phyloP scores from a whole-genome alignment of 2,888 invertebrate species.

The Gisinianus flammeolus region DNA sequence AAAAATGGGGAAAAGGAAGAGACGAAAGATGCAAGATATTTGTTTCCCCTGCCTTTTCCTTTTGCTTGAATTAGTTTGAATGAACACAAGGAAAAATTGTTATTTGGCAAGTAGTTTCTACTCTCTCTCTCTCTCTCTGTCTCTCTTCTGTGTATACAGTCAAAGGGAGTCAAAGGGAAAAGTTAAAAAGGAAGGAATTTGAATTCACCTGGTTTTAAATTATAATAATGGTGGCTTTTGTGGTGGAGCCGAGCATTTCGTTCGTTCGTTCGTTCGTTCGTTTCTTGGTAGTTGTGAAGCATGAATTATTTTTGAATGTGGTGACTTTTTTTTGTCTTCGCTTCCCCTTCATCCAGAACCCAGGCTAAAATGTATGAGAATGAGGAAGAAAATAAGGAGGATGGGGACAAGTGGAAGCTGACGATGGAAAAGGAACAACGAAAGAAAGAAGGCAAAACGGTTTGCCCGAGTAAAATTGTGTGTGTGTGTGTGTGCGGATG shows the following conservation, averaged over 20 bases:
- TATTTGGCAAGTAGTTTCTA: too few species aligned
- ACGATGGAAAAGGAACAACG: neutral
- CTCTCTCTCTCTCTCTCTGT: neutral
- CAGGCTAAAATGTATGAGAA: neutral
- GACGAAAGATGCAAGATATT: too few species aligned
- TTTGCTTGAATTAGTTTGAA: too few species aligned
- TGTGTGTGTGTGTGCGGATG: too few species aligned
- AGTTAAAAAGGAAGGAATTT: neutral
- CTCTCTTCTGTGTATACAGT: neutral
- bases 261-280: too few species aligned
- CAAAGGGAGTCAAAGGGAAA: neutral
- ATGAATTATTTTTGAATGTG: slow-evolving; percentile 33
- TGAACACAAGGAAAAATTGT: neutral
- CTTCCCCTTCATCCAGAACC: neutral
- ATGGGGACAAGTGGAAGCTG: neutral
- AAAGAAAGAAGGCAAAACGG: neutral
- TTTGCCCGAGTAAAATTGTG: slow-evolving; percentile 6
- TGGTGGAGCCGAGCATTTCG: neutral
- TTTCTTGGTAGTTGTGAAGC: slow-evolving; percentile 25
- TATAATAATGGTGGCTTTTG: slow-evolving; percentile 35
- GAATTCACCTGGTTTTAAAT: slow-evolving; percentile 35
- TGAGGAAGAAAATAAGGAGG: slow-evolving; percentile 1
- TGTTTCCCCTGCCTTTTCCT: too few species aligned
- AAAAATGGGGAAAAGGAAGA: neutral
- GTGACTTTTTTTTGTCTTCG: slow-evolving; percentile 17